Conservation (phyloP, 1,140 invertebrate species). For the Polypedilum vanderplanki region DNA sequence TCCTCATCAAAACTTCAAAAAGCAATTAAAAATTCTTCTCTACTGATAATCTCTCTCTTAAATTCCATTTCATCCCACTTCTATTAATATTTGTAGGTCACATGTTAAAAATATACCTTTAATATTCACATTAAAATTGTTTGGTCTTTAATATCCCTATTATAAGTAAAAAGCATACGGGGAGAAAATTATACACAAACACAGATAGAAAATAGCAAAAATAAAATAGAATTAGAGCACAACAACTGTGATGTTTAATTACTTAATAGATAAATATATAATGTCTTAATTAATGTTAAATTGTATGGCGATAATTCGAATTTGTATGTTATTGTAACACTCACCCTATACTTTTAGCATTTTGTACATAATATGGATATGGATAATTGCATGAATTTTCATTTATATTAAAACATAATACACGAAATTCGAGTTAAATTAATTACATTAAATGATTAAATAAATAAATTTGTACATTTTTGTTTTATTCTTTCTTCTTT, state of each 20-base stretch:
- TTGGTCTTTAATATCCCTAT: not conserved
- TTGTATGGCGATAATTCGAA: not conserved
- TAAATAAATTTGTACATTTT: not conserved
- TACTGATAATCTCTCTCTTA: too few relatives aligned
- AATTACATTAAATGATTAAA: conserved; percentile 16
- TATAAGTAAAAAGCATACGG: not conserved
- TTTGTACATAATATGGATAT: not conserved
- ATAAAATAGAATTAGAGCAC: not conserved
- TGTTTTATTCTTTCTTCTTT: not conserved
- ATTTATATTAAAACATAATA: not conserved
- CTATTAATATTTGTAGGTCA: too few relatives aligned
- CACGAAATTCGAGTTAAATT: not conserved
- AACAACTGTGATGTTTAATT: conserved; percentile 29
- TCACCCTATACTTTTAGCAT: not conserved
- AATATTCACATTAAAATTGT: too few relatives aligned
- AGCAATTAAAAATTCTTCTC: too few relatives aligned
- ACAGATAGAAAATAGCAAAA: not conserved
- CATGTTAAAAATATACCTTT: too few relatives aligned
- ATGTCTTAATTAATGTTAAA: not conserved
- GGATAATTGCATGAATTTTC: not conserved
- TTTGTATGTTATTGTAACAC: not conserved
- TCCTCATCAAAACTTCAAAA: too few relatives aligned
- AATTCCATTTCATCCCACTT: too few relatives aligned
- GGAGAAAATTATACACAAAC: not conserved
- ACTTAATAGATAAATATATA: conserved; percentile 24